These are phyloP conservation scores for Neoscelio sp. DNA, from an alignment of 2,888 invertebrate genomes.

Conservation along the genomic window DNA sequence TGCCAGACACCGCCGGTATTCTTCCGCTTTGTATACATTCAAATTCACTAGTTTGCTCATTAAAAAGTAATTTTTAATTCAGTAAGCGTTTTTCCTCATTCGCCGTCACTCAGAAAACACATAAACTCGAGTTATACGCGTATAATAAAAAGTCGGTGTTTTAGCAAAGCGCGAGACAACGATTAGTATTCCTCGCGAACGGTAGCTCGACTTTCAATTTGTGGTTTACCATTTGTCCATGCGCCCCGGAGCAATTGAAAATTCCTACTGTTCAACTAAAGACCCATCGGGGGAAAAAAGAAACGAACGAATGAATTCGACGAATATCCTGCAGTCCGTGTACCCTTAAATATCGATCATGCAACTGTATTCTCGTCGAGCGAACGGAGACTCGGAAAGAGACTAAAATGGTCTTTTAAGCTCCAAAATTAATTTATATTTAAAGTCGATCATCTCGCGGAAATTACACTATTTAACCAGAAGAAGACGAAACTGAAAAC, in stretches of 20 bases:
- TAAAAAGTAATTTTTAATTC: too few species aligned
- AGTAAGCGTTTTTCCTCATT: too few species aligned
- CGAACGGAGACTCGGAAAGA: too few species aligned
- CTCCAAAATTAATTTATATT: not conserved
- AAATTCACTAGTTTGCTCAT: too few species aligned
- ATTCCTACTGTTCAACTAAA: conserved; percentile 19
- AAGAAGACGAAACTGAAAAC: too few species aligned
- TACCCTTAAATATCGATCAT: conserved; percentile 16
- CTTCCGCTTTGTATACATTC: too few species aligned
- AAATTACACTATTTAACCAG: too few species aligned
- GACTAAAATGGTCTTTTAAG: too few species aligned
- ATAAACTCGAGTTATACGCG: conserved; percentile 5
- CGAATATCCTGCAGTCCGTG: not conserved
- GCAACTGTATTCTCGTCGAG: conserved; percentile 9
- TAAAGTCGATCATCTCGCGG: too few species aligned
- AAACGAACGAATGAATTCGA: conserved; percentile 56
- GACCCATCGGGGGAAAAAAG: not conserved
- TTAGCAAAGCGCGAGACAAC: conserved; percentile 29
- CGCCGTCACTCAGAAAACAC: not conserved
- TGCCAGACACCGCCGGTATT: too few species aligned
- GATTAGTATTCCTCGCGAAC: conserved; percentile 78
- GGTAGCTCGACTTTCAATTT: conserved; percentile 78
- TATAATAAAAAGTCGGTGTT: conserved; percentile 16
- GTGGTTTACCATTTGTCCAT: conserved; percentile 78
- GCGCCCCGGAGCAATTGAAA: conserved; percentile 55